Base-by-base conservation (phyloP, 2,888 invertebrate species). In the Diaprepes abbreviatus region DNA sequence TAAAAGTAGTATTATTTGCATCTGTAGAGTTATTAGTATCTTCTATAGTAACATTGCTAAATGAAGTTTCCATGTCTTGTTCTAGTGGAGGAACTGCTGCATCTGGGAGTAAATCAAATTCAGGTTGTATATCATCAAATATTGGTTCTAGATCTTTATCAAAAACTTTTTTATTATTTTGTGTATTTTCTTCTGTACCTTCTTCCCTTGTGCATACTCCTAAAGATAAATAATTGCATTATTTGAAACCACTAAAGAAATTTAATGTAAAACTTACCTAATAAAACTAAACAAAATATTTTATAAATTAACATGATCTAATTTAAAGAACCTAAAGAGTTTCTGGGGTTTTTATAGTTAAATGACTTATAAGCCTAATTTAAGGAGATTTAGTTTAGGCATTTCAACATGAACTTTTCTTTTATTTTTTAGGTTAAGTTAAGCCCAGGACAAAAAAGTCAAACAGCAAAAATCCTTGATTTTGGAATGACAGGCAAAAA, bases 1-100 rank as follows among this genome's bases (percentile, higher is more conserved):
- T 84, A 16, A 77, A 79, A 0, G 80, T 81, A 0, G 38, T 43
- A 35, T 50, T 43, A 24, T 70, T 57, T 31, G 59, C n/a, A 45
- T 10, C 48, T n/a, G 63, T 70, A 2, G 57, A 40, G 54, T 60
- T 66, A 24, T 12, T 58, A 9, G 52, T 17, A 7, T 66, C 55
- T 33, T 78, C 80, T 45, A 69, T 68, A 2, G 70, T 72, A 40
- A 62, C 65, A 69, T 72, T 72, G 7, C 55, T 58, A 45, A 40
- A 31, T 14, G 36, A 16, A 16, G 19, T 21, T 21, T 36, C 48
- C 6, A 57, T 21, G 10, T 66, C 16, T 40, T 33, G 60, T 12
- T 52, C 57, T 24, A 28, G 3, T 16, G 45, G 31, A 31, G 40
- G 9, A 33, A 48, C 19, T 17, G 58, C 21, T 31, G 45, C 28